Base-by-base conservation (phyloP, 1,140 invertebrate species). In the Macrostomum lignano region DNA sequence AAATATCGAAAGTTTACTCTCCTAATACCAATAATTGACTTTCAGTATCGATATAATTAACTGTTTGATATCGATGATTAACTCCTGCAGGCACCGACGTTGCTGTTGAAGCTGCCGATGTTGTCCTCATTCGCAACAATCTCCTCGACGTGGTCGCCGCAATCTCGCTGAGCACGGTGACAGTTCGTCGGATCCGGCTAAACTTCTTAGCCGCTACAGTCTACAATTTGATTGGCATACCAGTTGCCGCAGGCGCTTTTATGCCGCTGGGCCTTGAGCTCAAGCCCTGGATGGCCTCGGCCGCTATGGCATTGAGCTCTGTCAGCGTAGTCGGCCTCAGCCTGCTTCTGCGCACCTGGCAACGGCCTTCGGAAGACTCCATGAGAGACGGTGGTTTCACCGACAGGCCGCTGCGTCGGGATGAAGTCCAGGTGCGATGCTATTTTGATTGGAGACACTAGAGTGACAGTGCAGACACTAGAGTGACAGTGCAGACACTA, bases 221-320 rank as follows among this genome's bases (percentile, higher is more conserved):
- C 43, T 98, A 98, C 60, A 98, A 98, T 61, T 45, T 93, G 15
- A 58, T 98, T 35, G 86, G 86, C 17, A 93, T 96, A 45, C 88
- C 88, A 2, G 63, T 98, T 40, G 88, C 88, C 22, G 88, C 86
- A 33, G 60, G 60, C 32, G 42, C 78, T 4, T 84, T 98, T 46
- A 73, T 72, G 33, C 67, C 72, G 1, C 67, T 75, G 42, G 81
- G 82, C 1, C 58, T 86, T 33, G 66, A 69, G 38, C 37, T 63
- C 25, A 66, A 81, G 62, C 91, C 91, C 0, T 98, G 91, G 91
- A 96, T 96, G 84, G 88, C 86, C 5, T 88, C 84, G 5, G 84
- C 78, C 21, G 86, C 86, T 1, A 98, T 96, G 88, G 86, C 86
- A 2, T 60, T 81, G 44, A 91, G 81, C 48, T 91, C 81, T 2